Base-by-base conservation (phyloP, 2,797 vertebrate genomes). In the Sylvia borin region DNA sequence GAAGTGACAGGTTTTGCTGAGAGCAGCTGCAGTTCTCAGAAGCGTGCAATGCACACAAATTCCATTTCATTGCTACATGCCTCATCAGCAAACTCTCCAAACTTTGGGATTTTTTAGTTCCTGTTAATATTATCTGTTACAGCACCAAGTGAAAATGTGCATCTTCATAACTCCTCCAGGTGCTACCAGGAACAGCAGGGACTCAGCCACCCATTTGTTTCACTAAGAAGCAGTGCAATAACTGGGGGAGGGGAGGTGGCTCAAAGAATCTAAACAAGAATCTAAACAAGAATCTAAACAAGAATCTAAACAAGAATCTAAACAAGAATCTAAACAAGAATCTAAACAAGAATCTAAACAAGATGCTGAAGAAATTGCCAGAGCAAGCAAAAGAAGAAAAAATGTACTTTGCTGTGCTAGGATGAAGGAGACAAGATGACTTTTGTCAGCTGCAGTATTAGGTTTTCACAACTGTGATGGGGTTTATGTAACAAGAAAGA, bases 101-200 rank as follows among this genome's bases (percentile, higher is more conserved):
- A 50, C 20, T 88, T 27, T 17, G 22, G 53, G 29, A 32, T 13
- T 84, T 86, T 85, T 78, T 48, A 67, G 40, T 71, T 90, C 36
- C 40, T 36, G 58, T 79, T 19, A 73, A 7, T 80, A 65, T 58
- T 58, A 82, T 48, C 61, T 13, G 5, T 57, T 60, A 85, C 32
- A 73, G 81, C 77, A 76, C 16, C 51, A 73, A 87, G 67, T 38
- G 68, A 75, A 80, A 17, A 21, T 16, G 7, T 61, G 43, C 66
- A 55, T 77, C 60, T 78, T 89, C 78, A 53, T 76, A 89, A 66
- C 48, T 89, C 53, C 70, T 92, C 54, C 78, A 93, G 91, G 81
- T 67, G 92, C 51, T 32, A 79, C 38, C 40, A 60, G 51, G 42
- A 67, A 62, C 8, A 48, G 64, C 74, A 91, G 71, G 43, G 84